Percentiles rank a stretch among this genome's conserved stretches.
phyloP scores from a whole-genome alignment of 1,140 invertebrate species.

The Medauroidea extradentata region DNA sequence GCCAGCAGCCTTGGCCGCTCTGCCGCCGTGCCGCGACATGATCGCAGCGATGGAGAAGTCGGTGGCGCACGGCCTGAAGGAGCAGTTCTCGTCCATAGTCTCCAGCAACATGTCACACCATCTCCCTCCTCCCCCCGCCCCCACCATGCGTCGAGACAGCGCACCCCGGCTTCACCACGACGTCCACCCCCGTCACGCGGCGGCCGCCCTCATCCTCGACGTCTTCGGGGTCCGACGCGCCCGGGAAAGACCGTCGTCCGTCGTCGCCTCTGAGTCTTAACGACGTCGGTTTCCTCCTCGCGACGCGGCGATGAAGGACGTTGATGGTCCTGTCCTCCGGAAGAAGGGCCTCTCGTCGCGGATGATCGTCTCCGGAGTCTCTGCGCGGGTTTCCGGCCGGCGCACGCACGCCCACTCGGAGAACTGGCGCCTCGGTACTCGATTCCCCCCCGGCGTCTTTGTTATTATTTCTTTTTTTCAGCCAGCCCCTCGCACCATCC shows the following conservation, averaged over 20 bases:
- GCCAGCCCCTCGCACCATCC: no score
- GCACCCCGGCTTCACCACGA: neutral
- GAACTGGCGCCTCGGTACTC: no score
- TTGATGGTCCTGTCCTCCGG: no score
- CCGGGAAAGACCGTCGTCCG: neutral
- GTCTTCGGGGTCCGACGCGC: neutral
- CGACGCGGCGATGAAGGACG: no score
- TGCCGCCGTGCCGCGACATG: slow-evolving; percentile 66
- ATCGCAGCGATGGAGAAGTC: slow-evolving; percentile 93
- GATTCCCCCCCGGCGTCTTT: no score
- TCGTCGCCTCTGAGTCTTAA: no score
- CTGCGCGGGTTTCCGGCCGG: no score
- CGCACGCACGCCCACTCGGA: no score
- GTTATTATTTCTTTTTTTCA: no score
- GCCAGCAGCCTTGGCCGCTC: slow-evolving; percentile 42
- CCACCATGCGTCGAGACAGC: neutral
- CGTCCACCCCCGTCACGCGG: neutral
- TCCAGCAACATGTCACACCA: neutral
- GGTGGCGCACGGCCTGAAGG: slow-evolving; percentile 60
- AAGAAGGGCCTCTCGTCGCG: no score
- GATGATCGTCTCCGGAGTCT: no score
- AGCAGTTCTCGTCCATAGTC: slow-evolving; percentile 39
- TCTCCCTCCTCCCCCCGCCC: neutral
- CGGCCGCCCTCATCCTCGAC: neutral
- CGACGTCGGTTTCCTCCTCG: no score